Base-by-base conservation (phyloP, 2,888 invertebrate genomes). In the Zhuqinia jingwanae region DNA sequence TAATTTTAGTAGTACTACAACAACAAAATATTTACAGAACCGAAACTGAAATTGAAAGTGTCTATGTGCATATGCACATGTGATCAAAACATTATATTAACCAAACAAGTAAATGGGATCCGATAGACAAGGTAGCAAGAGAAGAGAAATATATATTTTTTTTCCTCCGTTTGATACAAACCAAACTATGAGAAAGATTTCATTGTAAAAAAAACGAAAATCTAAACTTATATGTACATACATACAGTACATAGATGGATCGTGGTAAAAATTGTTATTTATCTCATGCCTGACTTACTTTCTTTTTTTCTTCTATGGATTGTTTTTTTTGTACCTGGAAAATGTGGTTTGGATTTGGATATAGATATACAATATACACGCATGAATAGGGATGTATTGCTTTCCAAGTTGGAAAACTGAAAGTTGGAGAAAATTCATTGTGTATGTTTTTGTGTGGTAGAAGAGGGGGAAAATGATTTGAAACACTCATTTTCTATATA, bases 231-330 rank as follows among this genome's bases (percentile, higher is more conserved):
- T n/a, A n/a, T n/a, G n/a, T n/a, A n/a, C n/a, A n/a, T n/a, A n/a
- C n/a, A n/a, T n/a, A n/a, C n/a, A n/a, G n/a, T n/a, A n/a, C n/a
- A n/a, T n/a, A 75, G 50, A 22, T 36, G 82, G 50, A 75, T 27
- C 47, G 47, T 27, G 60, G 36, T 45, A 27, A 63, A 77, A 76
- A 84, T 84, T 76, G 65, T 84, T 84, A 84, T 76, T 84, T 84
- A 68, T 77, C 20, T 77, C 77, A 45, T 53, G 65, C 53, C 83
- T 56, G 58, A 56, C 47, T 63, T 47, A 75, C 75, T 63, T 76
- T 76, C 22, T 50, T n/a, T n/a, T 22, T 36, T n/a, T 30, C 10
- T n/a, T 15, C 47, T 30, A 6, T 17, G 27, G n/a, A 50, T 53
- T n/a, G 50, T 73, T 50, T 53, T 8, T 76, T 56, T 42, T 42